phyloP scores from a whole-genome alignment of 2,888 invertebrate genomes.

The Opisthograptis luteolata region DNA sequence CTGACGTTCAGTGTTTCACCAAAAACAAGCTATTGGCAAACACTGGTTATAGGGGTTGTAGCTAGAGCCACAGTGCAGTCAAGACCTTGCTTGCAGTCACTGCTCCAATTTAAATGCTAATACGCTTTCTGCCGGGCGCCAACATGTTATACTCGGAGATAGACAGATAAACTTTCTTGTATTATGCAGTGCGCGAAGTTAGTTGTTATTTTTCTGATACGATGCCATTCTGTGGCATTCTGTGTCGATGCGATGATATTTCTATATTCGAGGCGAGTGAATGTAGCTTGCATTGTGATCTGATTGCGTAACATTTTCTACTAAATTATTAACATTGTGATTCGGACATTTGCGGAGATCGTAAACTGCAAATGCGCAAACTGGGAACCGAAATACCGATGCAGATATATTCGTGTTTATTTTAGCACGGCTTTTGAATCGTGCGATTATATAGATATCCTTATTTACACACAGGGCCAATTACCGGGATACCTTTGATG shows the following conservation, averaged over 20 bases:
- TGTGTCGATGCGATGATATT: slow-evolving; percentile 31
- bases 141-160: slow-evolving; percentile 57
- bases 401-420: slow-evolving; percentile 32
- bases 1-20: slow-evolving; percentile 27
- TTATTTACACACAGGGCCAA: slow-evolving; percentile 56
- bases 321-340: slow-evolving; percentile 8
- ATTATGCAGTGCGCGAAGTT: slow-evolving; percentile 52
- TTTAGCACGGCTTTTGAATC: slow-evolving; percentile 23
- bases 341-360: not conserved
- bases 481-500: slow-evolving; percentile 77
- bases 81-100: slow-evolving; percentile 32
- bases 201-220: slow-evolving; percentile 43
- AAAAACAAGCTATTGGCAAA: slow-evolving; percentile 36
- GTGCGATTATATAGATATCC: slow-evolving; percentile 41
- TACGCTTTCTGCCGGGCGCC: slow-evolving; percentile 52
- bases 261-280: slow-evolving; percentile 30
- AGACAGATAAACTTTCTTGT: slow-evolving; percentile 54
- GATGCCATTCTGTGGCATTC: slow-evolving; percentile 39
- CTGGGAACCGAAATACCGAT: slow-evolving; percentile 21
- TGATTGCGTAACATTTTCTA: slow-evolving; percentile 12
- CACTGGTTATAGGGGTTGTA: slow-evolving; percentile 30
- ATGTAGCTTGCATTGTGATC: slow-evolving; percentile 25
- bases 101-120: slow-evolving; percentile 71
- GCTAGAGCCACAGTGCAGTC: slow-evolving; percentile 36
- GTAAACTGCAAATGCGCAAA: slow-evolving; percentile 12